Percentiles rank a stretch among this genome's conserved stretches.
Evolutionary conservation across 2,797 vertebrate species (phyloP).

Genomic region (Etheostoma perlongum): DNA sequence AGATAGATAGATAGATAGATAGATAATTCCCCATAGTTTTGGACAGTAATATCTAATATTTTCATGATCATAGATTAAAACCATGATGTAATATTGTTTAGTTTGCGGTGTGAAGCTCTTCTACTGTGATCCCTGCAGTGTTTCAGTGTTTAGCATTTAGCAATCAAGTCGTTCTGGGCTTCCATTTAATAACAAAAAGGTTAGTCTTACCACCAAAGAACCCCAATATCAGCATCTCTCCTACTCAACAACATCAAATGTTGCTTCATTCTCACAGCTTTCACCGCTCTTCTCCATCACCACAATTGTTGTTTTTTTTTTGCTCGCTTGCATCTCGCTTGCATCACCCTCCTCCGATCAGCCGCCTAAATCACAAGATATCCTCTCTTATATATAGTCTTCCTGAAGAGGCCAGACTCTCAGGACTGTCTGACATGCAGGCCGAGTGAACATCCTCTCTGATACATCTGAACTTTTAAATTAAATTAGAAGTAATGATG

Average conservation of each 20-base stretch:
- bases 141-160: background rate
- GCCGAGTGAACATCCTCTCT: background rate
- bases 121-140: background rate
- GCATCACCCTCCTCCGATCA: conserved; percentile 12
- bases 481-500: background rate
- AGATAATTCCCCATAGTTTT: background rate
- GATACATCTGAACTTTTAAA: background rate
- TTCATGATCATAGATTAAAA: background rate
- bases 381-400: conserved; percentile 12
- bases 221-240: background rate
- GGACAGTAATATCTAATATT: background rate
- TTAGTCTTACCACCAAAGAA: background rate
- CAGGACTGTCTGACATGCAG: conserved; percentile 6
- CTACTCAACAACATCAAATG: background rate
- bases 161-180: background rate
- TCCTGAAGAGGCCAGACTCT: background rate
- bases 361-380: conserved; percentile 34
- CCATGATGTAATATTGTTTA: background rate
- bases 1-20: too few relatives aligned
- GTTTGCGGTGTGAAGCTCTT: background rate
- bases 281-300: background rate
- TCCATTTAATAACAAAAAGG: background rate
- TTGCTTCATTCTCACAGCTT: conserved; percentile 2
- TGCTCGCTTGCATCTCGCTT: conserved; percentile 35
- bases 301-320: background rate